These are phyloP conservation scores for Sphaeramia orbicularis DNA, from an alignment of 2,797 vertebrate genomes.

Conservation along the genomic window DNA sequence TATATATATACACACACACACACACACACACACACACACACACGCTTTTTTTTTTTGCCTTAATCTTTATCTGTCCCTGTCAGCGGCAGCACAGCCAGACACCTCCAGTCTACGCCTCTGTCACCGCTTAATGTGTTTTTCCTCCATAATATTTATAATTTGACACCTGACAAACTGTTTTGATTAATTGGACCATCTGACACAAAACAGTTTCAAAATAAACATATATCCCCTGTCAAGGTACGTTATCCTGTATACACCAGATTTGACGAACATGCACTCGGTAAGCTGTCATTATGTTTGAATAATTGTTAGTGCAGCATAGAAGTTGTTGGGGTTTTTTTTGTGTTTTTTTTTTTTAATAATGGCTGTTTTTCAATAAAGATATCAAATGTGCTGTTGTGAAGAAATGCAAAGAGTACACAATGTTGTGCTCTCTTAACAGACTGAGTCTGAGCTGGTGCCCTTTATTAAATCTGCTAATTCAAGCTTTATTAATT, in stretches of 20 bases:
- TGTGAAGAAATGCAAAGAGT: constrained; percentile 11
- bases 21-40: too few species aligned
- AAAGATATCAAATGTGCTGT: constrained; percentile 41
- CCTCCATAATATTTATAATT: constrained; percentile 53
- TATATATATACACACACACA: too few species aligned
- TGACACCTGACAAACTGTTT: constrained; percentile 64
- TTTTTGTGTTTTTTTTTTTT: background rate
- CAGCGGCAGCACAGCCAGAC: constrained; percentile 45
- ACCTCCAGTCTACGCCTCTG: constrained; percentile 40
- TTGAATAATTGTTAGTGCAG: constrained; percentile 19
- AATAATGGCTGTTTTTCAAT: constrained; percentile 28
- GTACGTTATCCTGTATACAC: background rate
- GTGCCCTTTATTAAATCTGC: constrained; percentile 56
- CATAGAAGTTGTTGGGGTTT: constrained; percentile 3
- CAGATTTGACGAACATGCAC: constrained; percentile 11
- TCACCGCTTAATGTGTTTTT: constrained; percentile 53
- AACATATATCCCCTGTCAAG: background rate
- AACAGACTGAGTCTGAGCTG: constrained; percentile 36
- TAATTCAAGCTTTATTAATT: constrained; percentile 70
- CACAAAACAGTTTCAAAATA: constrained; percentile 18
- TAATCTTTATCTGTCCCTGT: constrained; percentile 59
- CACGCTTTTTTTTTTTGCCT: constrained; percentile 39
- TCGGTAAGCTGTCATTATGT: constrained; percentile 24
- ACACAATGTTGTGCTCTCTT: constrained; percentile 22
- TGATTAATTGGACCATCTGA: constrained; percentile 67